These are phyloP conservation scores for Parazoanthus darwini DNA, from an alignment of 92 coral and sea anemone genomes.

Conservation along the genomic window DNA sequence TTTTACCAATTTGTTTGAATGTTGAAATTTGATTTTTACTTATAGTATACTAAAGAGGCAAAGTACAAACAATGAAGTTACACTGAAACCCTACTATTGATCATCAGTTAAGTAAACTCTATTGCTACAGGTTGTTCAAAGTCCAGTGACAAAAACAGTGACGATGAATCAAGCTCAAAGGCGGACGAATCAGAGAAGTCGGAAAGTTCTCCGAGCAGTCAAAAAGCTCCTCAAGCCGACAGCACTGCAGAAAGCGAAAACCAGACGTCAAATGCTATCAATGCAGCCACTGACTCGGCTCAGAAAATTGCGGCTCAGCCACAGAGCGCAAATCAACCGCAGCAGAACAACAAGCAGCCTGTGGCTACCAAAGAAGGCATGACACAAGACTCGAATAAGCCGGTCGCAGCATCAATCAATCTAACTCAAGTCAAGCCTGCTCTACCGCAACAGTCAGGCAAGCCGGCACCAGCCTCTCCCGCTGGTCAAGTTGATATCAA, in stretches of 20 bases:
- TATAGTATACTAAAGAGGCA: no score
- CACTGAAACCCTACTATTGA: neutral
- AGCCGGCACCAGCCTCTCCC: neutral
- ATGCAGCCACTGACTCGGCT: neutral
- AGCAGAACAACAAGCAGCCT: neutral
- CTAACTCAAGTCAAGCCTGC: neutral
- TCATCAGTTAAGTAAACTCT: neutral
- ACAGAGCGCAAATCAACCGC: neutral
- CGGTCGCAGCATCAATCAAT: neutral
- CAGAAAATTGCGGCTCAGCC: neutral
- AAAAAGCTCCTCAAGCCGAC: neutral
- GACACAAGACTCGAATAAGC: neutral
- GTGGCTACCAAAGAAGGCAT: neutral
- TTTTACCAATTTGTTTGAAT: no score
- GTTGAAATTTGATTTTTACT: no score
- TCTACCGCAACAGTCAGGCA: neutral
- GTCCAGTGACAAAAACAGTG: neutral
- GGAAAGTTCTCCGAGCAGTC: neutral
- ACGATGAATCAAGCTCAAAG: slow-evolving; percentile 26
- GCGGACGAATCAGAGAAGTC: neutral
- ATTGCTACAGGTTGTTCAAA: slow-evolving; percentile 1
- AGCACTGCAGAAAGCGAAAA: neutral
- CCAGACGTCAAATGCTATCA: neutral
- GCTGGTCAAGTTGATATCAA: neutral
- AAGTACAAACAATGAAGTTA: no score